These are phyloP conservation scores for Stenopsyche tienmushanensis DNA, from an alignment of 1,140 invertebrate genomes.

Conservation along the genomic window DNA sequence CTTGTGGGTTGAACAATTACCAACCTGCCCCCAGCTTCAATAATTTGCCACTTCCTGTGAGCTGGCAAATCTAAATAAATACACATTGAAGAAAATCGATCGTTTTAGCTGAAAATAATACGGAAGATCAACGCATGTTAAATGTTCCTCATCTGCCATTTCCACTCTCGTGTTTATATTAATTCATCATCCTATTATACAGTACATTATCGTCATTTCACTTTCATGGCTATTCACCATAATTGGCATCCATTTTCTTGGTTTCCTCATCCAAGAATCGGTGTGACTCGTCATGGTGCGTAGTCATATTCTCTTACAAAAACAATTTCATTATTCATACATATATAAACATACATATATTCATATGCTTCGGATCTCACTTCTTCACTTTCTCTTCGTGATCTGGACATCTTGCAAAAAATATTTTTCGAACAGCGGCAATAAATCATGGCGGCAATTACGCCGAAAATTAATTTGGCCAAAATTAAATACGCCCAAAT, in stretches of 20 bases:
- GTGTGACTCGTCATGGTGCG: slow-evolving; percentile 8
- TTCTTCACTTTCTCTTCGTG: background rate
- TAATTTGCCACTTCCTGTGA: too few species aligned
- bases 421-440: background rate
- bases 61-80: too few species aligned
- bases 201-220: slow-evolving; percentile 13
- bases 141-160: background rate
- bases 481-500: too few species aligned
- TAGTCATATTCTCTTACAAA: background rate
- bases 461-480: too few species aligned
- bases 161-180: background rate
- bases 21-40: too few species aligned
- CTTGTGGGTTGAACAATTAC: too few species aligned
- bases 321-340: background rate
- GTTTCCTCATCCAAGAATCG: slow-evolving; percentile 23
- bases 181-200: slow-evolving; percentile 9
- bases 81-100: too few species aligned
- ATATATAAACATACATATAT: background rate
- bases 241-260: slow-evolving; percentile 14
- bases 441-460: too few species aligned
- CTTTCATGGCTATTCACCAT: slow-evolving; percentile 19
- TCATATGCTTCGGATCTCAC: background rate
- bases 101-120: too few species aligned
- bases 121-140: background rate
- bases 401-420: background rate